phyloP scores from a whole-genome alignment of 2,113 vertebrate genomes.

The Paratilapia polleni region DNA sequence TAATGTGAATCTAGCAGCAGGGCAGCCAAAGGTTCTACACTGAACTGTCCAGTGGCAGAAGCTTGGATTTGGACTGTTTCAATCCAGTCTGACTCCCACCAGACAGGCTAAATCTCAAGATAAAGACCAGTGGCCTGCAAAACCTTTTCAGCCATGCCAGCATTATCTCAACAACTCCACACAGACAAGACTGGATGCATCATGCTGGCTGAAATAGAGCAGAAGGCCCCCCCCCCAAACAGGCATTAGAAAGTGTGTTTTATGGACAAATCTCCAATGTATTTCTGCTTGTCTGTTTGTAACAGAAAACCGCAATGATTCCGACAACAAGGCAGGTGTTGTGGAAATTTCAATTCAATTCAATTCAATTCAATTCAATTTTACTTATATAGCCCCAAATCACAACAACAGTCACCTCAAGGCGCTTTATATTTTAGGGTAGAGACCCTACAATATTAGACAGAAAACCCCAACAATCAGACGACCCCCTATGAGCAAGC shows the following conservation, averaged over 20 bases:
- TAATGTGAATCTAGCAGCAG: background rate
- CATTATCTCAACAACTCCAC: background rate
- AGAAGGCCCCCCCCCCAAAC: background rate
- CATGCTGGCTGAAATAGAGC: background rate
- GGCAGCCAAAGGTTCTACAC: background rate
- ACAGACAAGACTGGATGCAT: background rate
- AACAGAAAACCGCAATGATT: background rate
- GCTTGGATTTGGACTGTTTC: background rate
- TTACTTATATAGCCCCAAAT: too few relatives aligned
- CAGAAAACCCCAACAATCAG: too few relatives aligned
- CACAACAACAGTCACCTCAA: too few relatives aligned
- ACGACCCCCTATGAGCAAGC: too few relatives aligned
- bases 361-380: too few relatives aligned
- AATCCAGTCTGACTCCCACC: background rate
- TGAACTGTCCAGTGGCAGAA: background rate
- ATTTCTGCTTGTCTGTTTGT: background rate
- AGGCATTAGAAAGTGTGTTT: background rate
- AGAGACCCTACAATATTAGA: too few relatives aligned
- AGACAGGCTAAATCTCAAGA: constrained; percentile 3
- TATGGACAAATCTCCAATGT: background rate
- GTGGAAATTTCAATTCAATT: too few relatives aligned
- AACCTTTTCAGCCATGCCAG: constrained; percentile 3
- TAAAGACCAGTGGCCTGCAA: constrained; percentile 17
- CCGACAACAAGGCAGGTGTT: background rate
- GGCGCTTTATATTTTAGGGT: too few relatives aligned